Evolutionary conservation across 1,140 invertebrate genomes (phyloP).

Genomic region (Choristoneura fumiferana): DNA sequence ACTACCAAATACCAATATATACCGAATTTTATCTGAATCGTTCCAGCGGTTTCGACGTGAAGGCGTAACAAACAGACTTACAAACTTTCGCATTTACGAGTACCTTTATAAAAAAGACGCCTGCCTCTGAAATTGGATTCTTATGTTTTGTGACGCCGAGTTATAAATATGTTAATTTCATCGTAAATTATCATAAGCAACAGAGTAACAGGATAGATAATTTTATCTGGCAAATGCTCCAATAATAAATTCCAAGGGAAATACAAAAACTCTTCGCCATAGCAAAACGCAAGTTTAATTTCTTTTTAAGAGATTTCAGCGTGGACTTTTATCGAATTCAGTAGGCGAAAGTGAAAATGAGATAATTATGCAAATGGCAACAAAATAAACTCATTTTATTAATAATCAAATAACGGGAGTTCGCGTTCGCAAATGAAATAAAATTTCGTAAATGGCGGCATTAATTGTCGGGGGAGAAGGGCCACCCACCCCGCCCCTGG

Average conservation of each 20-base stretch:
- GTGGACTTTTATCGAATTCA: conserved; percentile 47
- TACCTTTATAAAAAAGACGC: too few species aligned
- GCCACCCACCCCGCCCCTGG: conserved; percentile 35
- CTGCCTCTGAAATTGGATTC: conserved; percentile 1
- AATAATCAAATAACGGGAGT: conserved; percentile 69
- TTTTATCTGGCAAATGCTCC: conserved; percentile 10
- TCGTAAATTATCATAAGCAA: conserved; percentile 16
- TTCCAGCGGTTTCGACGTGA: too few species aligned
- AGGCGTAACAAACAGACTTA: too few species aligned
- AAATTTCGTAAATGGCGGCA: conserved; percentile 69
- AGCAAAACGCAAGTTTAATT: conserved; percentile 42
- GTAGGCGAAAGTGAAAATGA: conserved; percentile 57
- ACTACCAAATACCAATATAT: too few species aligned
- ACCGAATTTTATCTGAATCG: too few species aligned
- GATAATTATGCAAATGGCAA: conserved; percentile 71
- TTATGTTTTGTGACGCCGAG: neutral
- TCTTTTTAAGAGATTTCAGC: conserved; percentile 45
- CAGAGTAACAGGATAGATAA: conserved; percentile 9
- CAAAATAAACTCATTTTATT: conserved; percentile 73
- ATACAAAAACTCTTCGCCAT: conserved; percentile 19
- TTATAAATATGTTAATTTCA: conserved; percentile 9
- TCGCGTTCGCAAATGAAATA: conserved; percentile 63
- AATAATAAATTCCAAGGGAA: conserved; percentile 12
- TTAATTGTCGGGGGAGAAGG: conserved; percentile 60
- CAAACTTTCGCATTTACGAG: too few species aligned